phyloP scores from a whole-genome alignment of 2,888 invertebrate genomes.

The Caprella mutica region DNA sequence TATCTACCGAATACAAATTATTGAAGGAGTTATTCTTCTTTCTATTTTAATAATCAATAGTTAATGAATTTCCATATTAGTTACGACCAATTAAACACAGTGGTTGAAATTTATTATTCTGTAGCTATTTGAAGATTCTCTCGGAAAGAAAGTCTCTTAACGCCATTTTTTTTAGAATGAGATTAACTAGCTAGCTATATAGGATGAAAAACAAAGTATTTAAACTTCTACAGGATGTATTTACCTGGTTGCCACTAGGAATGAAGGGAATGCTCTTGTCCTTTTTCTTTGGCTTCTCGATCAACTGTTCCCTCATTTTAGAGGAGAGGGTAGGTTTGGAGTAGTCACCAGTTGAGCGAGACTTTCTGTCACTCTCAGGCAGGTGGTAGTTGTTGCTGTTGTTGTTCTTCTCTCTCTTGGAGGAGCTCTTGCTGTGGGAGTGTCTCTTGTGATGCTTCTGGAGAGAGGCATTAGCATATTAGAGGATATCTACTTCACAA shows the following conservation, averaged over 20 bases:
- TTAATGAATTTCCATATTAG: no score
- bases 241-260: slow-evolving; percentile 1
- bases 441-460: not conserved
- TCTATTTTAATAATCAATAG: no score
- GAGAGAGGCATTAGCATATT: no score
- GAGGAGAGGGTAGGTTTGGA: slow-evolving; percentile 4
- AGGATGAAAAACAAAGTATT: not conserved
- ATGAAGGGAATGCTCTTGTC: slow-evolving; percentile 1
- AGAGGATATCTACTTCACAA: no score
- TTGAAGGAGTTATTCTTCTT: no score
- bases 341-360: not conserved
- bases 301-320: not conserved
- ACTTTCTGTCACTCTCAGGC: not conserved
- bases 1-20: no score
- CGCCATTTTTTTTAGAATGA: no score
- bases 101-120: no score
- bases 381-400: not conserved
- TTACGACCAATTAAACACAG: no score
- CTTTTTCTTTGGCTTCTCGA: slow-evolving; percentile 1
- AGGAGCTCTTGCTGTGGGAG: not conserved
- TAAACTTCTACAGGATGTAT: not conserved
- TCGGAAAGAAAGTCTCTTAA: no score
- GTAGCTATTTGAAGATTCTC: no score
- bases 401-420: slow-evolving; percentile 2
- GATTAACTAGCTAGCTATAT: no score